phyloP scores from a whole-genome alignment of 2,888 invertebrate genomes.

The Rutpela maculata region DNA sequence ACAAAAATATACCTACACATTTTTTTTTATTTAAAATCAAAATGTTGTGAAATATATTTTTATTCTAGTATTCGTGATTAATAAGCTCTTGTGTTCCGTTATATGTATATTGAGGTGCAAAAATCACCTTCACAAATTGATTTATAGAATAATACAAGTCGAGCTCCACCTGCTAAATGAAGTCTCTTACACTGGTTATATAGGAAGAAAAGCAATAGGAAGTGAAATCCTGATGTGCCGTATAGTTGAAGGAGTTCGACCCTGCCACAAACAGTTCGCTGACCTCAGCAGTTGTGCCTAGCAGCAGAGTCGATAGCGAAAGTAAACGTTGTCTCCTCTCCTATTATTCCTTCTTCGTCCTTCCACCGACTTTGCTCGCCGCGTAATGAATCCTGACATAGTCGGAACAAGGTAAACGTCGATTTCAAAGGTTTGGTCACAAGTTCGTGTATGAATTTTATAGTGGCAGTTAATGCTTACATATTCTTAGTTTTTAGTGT shows the following conservation, averaged over 20 bases:
- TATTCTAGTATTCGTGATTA: too few relatives aligned
- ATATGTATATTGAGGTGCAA: neutral
- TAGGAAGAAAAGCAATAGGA: conserved; percentile 23
- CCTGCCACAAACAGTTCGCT: conserved; percentile 41
- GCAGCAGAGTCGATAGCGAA: conserved; percentile 63
- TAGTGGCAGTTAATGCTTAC: neutral
- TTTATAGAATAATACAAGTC: neutral
- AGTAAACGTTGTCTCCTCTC: conserved; percentile 61
- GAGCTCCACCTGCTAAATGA: neutral
- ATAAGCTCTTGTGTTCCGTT: too few relatives aligned
- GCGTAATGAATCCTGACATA: conserved; percentile 30
- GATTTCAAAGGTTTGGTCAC: neutral
- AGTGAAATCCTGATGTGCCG: conserved; percentile 20
- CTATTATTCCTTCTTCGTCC: conserved; percentile 58
- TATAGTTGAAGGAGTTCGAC: conserved; percentile 41
- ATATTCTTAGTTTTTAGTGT: neutral
- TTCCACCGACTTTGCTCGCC: conserved; percentile 39
- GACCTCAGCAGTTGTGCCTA: conserved; percentile 39
- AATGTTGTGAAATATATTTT: too few relatives aligned
- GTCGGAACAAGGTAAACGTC: conserved; percentile 19
- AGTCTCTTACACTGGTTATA: neutral
- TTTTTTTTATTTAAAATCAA: too few relatives aligned
- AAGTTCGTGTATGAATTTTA: neutral
- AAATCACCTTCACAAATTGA: neutral
- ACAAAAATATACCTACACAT: too few relatives aligned